Evolutionary conservation across 2,797 vertebrate genomes (phyloP).

Genomic region (Uromys caudimaculatus): DNA sequence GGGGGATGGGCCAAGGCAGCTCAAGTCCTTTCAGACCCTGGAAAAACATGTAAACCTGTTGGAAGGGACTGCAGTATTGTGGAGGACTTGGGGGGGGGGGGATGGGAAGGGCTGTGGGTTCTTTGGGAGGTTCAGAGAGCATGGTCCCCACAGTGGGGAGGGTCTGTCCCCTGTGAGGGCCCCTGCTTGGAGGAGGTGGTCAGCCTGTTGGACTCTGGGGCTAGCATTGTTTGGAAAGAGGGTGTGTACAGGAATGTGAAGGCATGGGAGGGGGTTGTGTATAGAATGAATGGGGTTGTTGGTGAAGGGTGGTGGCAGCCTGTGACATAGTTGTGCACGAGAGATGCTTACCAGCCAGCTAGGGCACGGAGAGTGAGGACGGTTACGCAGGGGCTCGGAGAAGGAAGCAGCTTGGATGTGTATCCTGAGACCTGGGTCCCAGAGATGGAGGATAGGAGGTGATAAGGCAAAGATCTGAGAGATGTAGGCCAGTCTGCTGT

Average conservation of each 20-base stretch:
- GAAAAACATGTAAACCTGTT: background rate
- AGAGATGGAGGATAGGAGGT: background rate
- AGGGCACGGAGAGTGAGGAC: background rate
- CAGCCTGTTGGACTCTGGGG: background rate
- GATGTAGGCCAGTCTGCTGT: too few relatives aligned
- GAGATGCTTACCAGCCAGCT: background rate
- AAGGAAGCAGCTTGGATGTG: fast-evolving
- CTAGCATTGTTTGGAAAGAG: conserved; percentile 65
- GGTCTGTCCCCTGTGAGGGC: background rate
- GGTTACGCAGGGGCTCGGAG: too few relatives aligned
- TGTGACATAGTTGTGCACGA: background rate
- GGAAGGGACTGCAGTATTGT: background rate
- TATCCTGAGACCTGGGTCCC: background rate
- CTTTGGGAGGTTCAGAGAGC: background rate
- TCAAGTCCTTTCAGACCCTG: background rate
- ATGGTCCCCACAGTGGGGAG: background rate
- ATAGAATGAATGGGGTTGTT: background rate
- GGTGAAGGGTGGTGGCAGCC: background rate
- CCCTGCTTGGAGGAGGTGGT: conserved; percentile 14
- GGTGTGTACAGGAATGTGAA: conserved; percentile 67
- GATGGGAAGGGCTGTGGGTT: background rate
- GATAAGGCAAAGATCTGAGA: background rate
- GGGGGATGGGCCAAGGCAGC: conserved; percentile 24
- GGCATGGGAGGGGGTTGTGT: background rate
- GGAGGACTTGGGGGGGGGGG: too few relatives aligned